A percentile compares a stretch with the other conserved stretches of the same genome.
phyloP scores from a whole-genome alignment of 92 coral and sea anemone genomes.

The Plumapathes pennacea region DNA sequence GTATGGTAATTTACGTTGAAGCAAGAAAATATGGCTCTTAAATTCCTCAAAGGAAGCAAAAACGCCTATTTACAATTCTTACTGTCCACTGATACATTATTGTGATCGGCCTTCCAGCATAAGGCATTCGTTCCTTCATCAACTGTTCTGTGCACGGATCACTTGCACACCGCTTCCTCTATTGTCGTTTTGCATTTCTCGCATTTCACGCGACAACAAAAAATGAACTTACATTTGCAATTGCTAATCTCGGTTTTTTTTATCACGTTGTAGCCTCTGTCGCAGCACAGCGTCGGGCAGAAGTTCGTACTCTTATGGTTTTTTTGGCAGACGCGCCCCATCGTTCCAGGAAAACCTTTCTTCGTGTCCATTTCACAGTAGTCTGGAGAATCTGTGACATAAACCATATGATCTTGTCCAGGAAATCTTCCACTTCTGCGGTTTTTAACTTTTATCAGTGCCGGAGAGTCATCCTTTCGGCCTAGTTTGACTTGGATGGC shows the following conservation, averaged over 20 bases:
- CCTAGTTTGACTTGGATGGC: conserved; percentile 50
- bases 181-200: conserved; percentile 26
- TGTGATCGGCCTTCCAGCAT: no score
- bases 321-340: conserved; percentile 28
- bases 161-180: no score
- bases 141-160: no score
- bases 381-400: conserved; percentile 35
- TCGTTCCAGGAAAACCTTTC: conserved; percentile 18
- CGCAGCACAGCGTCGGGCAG: conserved; percentile 25
- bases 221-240: conserved; percentile 38
- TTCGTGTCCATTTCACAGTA: conserved; percentile 19
- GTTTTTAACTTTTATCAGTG: no score
- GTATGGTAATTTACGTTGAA: no score
- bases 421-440: no score
- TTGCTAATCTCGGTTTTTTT: background rate
- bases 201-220: conserved; percentile 37
- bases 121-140: no score
- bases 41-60: no score
- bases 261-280: conserved; percentile 7
- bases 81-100: no score
- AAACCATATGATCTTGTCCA: conserved; percentile 22
- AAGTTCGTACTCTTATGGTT: conserved; percentile 17
- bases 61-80: no score
- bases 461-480: no score
- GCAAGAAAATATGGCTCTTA: no score